Percentiles rank a stretch among this genome's conserved stretches.
Conservation (phyloP, 2,797 vertebrate species). For the Ctenosaura bakeri region DNA sequence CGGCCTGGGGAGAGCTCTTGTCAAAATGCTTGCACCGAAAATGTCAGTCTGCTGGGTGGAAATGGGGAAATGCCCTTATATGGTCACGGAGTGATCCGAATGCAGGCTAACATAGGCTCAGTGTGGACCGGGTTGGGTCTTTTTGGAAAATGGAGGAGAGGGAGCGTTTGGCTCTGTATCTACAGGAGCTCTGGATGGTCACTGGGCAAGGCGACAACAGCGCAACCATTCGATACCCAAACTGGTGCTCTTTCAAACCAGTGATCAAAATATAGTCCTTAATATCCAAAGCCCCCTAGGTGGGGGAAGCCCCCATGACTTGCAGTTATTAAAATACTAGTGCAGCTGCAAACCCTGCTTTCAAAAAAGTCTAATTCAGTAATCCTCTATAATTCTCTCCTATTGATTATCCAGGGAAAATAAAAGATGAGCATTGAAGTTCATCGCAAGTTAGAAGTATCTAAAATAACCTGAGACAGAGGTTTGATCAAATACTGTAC, state of each 20-base stretch:
- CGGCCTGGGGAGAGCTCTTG: not conserved
- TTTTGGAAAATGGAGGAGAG: not conserved
- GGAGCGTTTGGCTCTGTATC: no score
- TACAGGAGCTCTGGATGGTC: not conserved
- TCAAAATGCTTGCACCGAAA: not conserved
- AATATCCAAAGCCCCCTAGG: not conserved
- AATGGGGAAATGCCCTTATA: constrained; percentile 29
- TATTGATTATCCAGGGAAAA: not conserved
- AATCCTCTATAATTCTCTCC: not conserved
- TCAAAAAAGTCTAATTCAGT: not conserved
- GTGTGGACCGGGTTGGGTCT: not conserved
- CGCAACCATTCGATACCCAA: not conserved
- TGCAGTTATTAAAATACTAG: no score
- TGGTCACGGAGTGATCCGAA: not conserved
- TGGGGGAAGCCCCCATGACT: not conserved
- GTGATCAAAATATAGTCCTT: not conserved
- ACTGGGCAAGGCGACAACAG: not conserved
- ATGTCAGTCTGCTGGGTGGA: not conserved
- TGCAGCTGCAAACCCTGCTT: not conserved
- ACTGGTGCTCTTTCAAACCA: not conserved
- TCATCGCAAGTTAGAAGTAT: no score
- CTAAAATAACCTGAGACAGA: no score
- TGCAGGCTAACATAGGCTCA: no score
- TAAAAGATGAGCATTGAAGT: no score
- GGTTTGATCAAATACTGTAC: no score